Conservation (phyloP, 2,113 vertebrate genomes). For the Petaurus breviceps region DNA sequence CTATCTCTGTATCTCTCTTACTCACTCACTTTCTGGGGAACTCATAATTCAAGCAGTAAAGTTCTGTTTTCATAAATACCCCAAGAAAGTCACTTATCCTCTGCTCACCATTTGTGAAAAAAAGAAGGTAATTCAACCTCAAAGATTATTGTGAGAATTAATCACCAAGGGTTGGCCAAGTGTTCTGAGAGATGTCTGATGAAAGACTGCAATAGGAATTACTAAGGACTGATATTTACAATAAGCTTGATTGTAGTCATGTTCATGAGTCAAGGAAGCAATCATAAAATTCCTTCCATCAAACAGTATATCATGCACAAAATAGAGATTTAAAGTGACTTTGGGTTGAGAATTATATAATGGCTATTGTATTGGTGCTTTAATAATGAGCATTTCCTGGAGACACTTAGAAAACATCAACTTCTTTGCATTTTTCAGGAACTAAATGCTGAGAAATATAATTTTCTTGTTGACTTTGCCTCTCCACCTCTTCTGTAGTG, state of each 20-base stretch:
- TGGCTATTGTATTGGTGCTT: constrained; percentile 30
- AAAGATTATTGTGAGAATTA: background rate
- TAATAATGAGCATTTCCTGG: constrained; percentile 23
- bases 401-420: background rate
- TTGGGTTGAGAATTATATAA: constrained; percentile 28
- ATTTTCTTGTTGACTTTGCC: background rate
- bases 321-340: constrained; percentile 39
- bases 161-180: background rate
- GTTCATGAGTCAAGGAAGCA: background rate
- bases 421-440: background rate
- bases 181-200: background rate
- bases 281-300: constrained; percentile 40
- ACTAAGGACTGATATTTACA: background rate
- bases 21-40: background rate
- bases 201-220: background rate
- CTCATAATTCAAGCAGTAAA: background rate
- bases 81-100: background rate
- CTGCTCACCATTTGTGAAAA: constrained; percentile 1
- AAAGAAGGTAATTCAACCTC: constrained; percentile 19
- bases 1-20: background rate
- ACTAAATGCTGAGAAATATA: constrained; percentile 8
- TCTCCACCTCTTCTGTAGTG: background rate
- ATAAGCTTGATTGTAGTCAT: constrained; percentile 24
- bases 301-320: constrained; percentile 17
- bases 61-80: background rate